A percentile compares a stretch with the other conserved stretches of the same genome.
phyloP scores from a whole-genome alignment of 2,797 vertebrate genomes.

The Hypotaenidia philippensis region DNA sequence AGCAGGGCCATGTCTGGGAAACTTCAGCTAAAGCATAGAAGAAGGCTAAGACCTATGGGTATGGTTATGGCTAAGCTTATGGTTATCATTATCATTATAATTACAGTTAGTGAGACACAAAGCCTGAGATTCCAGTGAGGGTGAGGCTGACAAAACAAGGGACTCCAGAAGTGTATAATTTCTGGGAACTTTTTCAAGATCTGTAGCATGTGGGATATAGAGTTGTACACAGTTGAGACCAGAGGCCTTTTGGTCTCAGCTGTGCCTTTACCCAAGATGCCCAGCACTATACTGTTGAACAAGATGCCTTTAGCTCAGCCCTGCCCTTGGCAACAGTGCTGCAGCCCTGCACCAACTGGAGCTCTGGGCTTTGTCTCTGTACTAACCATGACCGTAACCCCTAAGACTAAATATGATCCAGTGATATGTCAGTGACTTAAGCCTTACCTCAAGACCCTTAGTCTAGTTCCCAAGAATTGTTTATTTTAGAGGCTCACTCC shows the following conservation, averaged over 20 bases:
- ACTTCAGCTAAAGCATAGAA: background rate
- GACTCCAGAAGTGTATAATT: background rate
- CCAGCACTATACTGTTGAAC: background rate
- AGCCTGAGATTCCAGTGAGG: background rate
- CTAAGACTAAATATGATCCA: background rate
- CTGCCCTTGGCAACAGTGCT: background rate
- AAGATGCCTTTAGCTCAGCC: background rate
- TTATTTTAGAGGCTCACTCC: background rate
- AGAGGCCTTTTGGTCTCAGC: background rate
- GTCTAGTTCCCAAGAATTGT: background rate
- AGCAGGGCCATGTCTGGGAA: background rate
- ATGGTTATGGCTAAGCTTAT: fast-evolving
- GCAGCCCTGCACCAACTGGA: background rate
- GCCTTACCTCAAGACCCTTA: background rate
- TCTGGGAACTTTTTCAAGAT: background rate
- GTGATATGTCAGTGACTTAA: fast-evolving
- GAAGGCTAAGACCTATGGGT: background rate
- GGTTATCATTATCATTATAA: background rate
- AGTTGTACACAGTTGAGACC: background rate
- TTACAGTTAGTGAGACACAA: background rate
- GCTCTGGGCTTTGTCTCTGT: background rate
- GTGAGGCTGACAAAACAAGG: background rate
- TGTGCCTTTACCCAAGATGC: background rate
- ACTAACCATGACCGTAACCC: background rate
- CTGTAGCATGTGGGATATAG: fast-evolving